Base-by-base conservation (phyloP, 2,113 vertebrate genomes). In the Mobula hypostoma region DNA sequence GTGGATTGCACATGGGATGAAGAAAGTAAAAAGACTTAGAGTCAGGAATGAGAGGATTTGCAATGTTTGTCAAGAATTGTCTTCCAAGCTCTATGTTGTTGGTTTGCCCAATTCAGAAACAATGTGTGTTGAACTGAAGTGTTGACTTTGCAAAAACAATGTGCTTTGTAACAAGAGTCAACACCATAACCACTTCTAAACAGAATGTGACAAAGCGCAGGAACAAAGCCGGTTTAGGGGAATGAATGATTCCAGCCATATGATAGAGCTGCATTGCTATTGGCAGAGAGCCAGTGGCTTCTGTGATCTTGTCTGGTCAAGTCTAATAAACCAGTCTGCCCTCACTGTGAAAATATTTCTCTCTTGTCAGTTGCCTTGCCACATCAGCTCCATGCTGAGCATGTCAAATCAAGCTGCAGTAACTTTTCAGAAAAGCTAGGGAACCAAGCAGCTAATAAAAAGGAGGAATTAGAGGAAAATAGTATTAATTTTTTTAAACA, bases 231-330 rank as follows among this genome's bases (percentile, higher is more conserved):
- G 29, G 58, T 17, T 88, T 63, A 15, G 58, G 24, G 27, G 83
- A 88, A 11, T 63, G 83, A 88, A 58, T 88, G 27, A 12, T 15
- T 63, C 61, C 63, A 63, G 63, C 15, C 12, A 7, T 32, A 32
- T n/a, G 61, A 32, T 11, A 19, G 56, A 61, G 83, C 83, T 61
- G 56, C 48, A 29, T 29, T 27, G 29, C 48, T 24, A 56, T 12
- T 87, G 85, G 29, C 85, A 68, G 85, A 32, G 61, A 63, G 85
- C 58, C 85, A 90, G 15, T 66, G 61, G 61, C 85, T 90, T 90
- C 58, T n/a, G 58, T 87, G 17, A n/a, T 29, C 27, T 87, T 61
- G 14, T 27, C 56, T 87, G 61, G 14, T 66, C 29, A 66, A 66
- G 61, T n/a, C 61, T 66, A 88, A 88, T 63, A 66, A 88, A 15